phyloP scores from a whole-genome alignment of 1,140 invertebrate genomes.

The Trichoplusia ni region DNA sequence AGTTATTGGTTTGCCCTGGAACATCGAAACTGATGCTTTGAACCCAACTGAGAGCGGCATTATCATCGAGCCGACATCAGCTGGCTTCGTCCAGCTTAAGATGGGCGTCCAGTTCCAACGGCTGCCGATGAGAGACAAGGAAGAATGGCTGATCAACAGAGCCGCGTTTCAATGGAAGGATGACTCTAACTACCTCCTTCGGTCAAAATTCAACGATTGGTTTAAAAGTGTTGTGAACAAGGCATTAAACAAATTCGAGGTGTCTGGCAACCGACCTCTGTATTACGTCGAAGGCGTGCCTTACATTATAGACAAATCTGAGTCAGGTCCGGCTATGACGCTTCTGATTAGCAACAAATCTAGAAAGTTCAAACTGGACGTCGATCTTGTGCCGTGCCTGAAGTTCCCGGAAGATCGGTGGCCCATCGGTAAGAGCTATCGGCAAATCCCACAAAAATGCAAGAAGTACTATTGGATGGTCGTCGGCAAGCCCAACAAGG shows the following conservation, averaged over 20 bases:
- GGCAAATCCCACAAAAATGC: constrained; percentile 43
- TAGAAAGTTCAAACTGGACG: constrained; percentile 51
- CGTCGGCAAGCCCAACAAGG: constrained; percentile 60
- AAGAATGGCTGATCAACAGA: constrained; percentile 51
- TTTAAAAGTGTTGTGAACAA: constrained; percentile 65
- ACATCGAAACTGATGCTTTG: constrained; percentile 25
- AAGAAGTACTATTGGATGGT: constrained; percentile 53
- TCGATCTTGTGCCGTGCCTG: constrained; percentile 78
- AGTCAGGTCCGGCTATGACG: constrained; percentile 78
- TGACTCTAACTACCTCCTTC: constrained; percentile 56
- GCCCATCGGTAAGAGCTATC: constrained; percentile 46
- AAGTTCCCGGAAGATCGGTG: constrained; percentile 61
- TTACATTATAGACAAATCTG: constrained; percentile 49
- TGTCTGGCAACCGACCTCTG: background rate
- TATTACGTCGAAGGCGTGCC: constrained; percentile 33
- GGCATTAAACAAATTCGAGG: constrained; percentile 45
- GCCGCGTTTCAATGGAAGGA: constrained; percentile 57
- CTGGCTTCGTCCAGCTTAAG: constrained; percentile 56
- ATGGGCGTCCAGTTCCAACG: constrained; percentile 56
- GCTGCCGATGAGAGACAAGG: constrained; percentile 44
- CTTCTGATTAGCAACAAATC: constrained; percentile 46
- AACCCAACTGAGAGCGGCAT: constrained; percentile 50
- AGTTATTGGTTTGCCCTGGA: constrained; percentile 70
- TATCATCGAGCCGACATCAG: constrained; percentile 49
- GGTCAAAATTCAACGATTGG: constrained; percentile 69